Evolutionary conservation across 2,113 vertebrate species (phyloP), one percentile per base, ranked within the genome.

Genomic region (Glareola pratincola): DNA sequence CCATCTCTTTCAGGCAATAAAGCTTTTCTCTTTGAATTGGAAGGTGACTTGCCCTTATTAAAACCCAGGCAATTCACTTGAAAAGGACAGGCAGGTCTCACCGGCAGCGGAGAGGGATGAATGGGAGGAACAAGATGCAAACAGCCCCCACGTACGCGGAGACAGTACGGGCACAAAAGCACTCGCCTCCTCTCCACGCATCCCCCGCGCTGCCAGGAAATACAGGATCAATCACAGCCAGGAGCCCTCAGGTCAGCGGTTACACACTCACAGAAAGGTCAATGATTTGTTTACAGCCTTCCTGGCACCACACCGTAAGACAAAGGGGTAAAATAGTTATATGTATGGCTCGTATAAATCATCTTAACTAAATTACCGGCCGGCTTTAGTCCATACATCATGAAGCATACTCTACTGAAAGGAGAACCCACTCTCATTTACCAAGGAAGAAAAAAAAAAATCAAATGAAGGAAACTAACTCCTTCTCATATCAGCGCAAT

Each of bases 221-320:
- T 14, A 30, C 0, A 2, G 88, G 92, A 88, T 85, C 53, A 39
- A 27, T 57, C 77, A 27, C 29, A 8, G 0, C 2, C 36, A 54
- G 30, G 24, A 92, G 76, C 67, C 93, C 88, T 41, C 54, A 1
- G 86, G 64, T 94, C 69, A 43, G 6, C 1, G 62, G 71, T 9
- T 92, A 14, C 54, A 32, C 34, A 1, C 51, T 88, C 56, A 30
- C 3, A 54, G 72, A 39, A 96, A 82, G 83, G 88, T 94, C 91
- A 85, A 10, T 50, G 95, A 90, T 83, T 91, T 97, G 93, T 95
- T 97, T 96, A 76, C 79, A 63, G 85, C 94, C 82, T 92, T 96
- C 90, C 79, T 96, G 93, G 95, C 95, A 96, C 47, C 88, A 34
- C 47, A 63, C 17, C 15, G 3, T 12, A 4, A 68, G 64, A 54